These are phyloP conservation scores for Drosophila insularis DNA, from an alignment of 1,140 invertebrate species.

Conservation along the genomic window DNA sequence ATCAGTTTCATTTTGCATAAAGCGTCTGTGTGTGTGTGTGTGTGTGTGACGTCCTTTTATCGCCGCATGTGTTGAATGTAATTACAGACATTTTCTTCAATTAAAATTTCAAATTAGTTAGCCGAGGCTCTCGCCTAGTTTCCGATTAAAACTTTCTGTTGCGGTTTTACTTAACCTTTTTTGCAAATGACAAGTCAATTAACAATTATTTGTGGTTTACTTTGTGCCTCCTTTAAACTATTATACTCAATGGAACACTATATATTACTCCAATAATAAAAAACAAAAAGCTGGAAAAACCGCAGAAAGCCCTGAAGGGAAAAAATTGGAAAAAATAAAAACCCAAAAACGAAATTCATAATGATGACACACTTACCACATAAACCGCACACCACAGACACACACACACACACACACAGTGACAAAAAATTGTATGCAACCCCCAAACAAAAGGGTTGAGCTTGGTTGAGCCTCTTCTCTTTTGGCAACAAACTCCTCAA, in stretches of 20 bases:
- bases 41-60: slow-evolving; percentile 15
- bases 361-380: slow-evolving; percentile 79
- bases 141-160: slow-evolving; percentile 31
- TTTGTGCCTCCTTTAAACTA: slow-evolving; percentile 29
- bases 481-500: slow-evolving; percentile 34
- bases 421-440: slow-evolving; percentile 10
- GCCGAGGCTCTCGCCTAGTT: slow-evolving; percentile 45
- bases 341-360: slow-evolving; percentile 58
- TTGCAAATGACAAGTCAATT: slow-evolving; percentile 64
- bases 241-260: neutral
- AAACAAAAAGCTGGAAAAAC: slow-evolving; percentile 19
- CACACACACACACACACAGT: slow-evolving; percentile 26
- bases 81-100: slow-evolving; percentile 64
- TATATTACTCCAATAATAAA: neutral
- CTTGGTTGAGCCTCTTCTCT: slow-evolving; percentile 30
- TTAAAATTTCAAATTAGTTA: slow-evolving; percentile 59
- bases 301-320: slow-evolving; percentile 25
- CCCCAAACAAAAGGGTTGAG: slow-evolving; percentile 51
- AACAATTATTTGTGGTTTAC: slow-evolving; percentile 46
- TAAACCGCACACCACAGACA: slow-evolving; percentile 67
- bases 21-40: slow-evolving; percentile 10
- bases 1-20: slow-evolving; percentile 17
- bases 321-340: slow-evolving; percentile 23
- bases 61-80: slow-evolving; percentile 67
- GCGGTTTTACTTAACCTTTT: slow-evolving; percentile 45